A percentile compares a stretch with the other conserved stretches of the same genome.
These are phyloP conservation scores for Leiothrix lutea DNA, from an alignment of 2,113 vertebrate genomes.

Conservation along the genomic window DNA sequence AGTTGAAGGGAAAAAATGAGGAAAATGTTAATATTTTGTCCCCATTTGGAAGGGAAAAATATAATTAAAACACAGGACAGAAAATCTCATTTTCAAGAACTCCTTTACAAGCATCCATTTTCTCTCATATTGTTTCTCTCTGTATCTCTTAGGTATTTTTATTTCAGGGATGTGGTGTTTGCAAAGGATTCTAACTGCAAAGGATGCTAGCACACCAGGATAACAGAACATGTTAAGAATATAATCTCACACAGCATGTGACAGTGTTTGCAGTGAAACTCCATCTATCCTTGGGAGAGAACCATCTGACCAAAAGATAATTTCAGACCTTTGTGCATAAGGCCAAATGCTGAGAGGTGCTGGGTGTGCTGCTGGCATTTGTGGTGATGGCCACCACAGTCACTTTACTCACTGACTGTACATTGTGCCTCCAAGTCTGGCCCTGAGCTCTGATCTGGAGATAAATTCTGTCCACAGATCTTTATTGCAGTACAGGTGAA, in stretches of 20 bases:
- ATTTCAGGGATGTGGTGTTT: background rate
- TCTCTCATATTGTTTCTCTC: background rate
- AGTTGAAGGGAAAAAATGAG: background rate
- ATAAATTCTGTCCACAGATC: constrained; percentile 3
- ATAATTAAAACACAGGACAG: background rate
- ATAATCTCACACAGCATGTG: background rate
- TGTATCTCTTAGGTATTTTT: background rate
- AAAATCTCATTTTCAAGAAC: background rate
- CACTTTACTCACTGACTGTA: background rate
- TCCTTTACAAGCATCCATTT: background rate
- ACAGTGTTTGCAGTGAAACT: background rate
- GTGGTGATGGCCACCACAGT: accelerated
- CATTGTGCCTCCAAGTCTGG: accelerated
- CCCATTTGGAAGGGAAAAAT: background rate
- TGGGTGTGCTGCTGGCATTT: background rate
- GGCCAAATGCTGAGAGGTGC: background rate
- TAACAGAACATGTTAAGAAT: background rate
- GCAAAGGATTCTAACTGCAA: background rate
- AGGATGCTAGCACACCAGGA: background rate
- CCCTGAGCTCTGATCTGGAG: background rate
- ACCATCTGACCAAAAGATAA: background rate
- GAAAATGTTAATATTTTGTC: background rate
- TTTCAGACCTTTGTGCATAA: background rate
- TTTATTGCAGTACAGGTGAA: background rate
- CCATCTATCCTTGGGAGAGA: background rate